These are phyloP conservation scores for Trichomycterus rosablanca DNA, from an alignment of 2,113 vertebrate species.

Conservation along the genomic window DNA sequence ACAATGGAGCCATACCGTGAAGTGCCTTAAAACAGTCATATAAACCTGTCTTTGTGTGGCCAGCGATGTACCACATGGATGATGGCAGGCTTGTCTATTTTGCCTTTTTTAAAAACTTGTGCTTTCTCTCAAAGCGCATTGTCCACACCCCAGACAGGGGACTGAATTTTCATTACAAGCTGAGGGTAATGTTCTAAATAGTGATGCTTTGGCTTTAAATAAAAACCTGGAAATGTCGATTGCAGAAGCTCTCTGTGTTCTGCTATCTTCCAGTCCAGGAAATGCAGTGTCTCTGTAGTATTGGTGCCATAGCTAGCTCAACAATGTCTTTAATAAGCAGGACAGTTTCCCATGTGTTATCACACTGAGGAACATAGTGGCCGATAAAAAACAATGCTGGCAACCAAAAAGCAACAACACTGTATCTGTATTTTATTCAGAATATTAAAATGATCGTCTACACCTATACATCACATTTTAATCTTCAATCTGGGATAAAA, in stretches of 20 bases:
- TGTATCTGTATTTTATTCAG: too few relatives aligned
- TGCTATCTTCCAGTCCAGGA: too few relatives aligned
- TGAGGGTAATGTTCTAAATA: slow-evolving; percentile 1
- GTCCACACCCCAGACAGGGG: too few relatives aligned
- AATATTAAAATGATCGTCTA: too few relatives aligned
- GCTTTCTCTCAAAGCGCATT: background rate
- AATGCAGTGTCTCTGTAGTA: too few relatives aligned
- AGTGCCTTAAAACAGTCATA: slow-evolving; percentile 1
- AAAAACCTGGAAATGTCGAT: slow-evolving; percentile 9
- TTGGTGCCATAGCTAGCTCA: slow-evolving; percentile 12
- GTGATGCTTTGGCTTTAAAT: too few relatives aligned
- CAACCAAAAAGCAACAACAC: background rate
- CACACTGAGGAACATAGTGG: slow-evolving; percentile 1
- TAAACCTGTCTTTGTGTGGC: slow-evolving; percentile 37
- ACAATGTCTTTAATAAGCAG: slow-evolving; percentile 12
- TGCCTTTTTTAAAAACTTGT: too few relatives aligned
- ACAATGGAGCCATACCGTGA: too few relatives aligned
- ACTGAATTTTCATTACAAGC: too few relatives aligned
- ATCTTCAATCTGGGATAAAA: too few relatives aligned
- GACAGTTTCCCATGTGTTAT: slow-evolving; percentile 23
- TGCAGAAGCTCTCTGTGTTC: slow-evolving; percentile 14
- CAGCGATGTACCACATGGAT: slow-evolving; percentile 24
- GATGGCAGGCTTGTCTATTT: slow-evolving; percentile 24
- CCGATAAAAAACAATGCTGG: slow-evolving; percentile 22
- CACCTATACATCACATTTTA: too few relatives aligned